A percentile compares a stretch with the other conserved stretches of the same genome.
phyloP scores from a whole-genome alignment of 2,888 invertebrate genomes.

The Troides oblongomaculatus region DNA sequence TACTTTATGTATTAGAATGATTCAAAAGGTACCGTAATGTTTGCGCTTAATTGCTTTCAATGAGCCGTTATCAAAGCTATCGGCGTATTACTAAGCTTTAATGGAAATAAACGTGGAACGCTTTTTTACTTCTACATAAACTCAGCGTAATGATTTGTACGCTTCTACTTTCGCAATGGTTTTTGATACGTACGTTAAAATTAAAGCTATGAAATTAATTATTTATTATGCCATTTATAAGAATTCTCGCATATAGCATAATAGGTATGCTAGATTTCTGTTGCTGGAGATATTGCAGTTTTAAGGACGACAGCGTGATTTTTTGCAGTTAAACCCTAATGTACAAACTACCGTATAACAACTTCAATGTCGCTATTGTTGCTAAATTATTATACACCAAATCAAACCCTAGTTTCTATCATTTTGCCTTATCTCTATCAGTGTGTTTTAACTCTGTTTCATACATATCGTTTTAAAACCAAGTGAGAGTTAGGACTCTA shows the following conservation, averaged over 20 bases:
- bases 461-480: no score
- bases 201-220: constrained; percentile 12
- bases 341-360: no score
- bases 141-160: constrained; percentile 23
- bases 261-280: neutral
- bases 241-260: neutral
- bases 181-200: constrained; percentile 3
- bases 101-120: constrained; percentile 25
- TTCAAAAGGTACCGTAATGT: constrained; percentile 23
- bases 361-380: no score
- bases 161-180: constrained; percentile 14
- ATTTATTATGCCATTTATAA: neutral
- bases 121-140: constrained; percentile 26
- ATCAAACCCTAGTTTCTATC: no score
- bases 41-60: constrained; percentile 26
- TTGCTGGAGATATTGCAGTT: neutral
- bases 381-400: no score
- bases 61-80: constrained; percentile 26
- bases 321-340: no score
- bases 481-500: no score
- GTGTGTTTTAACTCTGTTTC: no score
- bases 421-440: no score
- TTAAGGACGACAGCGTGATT: no score
- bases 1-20: constrained; percentile 13
- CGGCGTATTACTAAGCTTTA: constrained; percentile 22